These are phyloP conservation scores for Agonopterix arenella DNA, from an alignment of 2,888 invertebrate genomes.

Conservation along the genomic window DNA sequence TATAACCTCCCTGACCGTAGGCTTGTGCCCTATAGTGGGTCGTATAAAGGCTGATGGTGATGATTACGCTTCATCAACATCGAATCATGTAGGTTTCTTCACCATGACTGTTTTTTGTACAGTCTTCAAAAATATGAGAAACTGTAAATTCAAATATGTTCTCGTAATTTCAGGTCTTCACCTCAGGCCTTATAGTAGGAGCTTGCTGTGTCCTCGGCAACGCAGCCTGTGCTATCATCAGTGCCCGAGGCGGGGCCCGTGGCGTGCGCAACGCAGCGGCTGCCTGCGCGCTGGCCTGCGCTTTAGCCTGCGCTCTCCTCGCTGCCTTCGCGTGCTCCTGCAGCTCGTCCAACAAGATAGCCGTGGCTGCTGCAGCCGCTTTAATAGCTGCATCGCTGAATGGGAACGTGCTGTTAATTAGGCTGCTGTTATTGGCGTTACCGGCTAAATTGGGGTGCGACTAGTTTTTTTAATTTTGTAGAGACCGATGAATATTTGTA, in stretches of 20 bases:
- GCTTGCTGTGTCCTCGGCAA: constrained; percentile 62
- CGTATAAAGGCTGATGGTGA: no score
- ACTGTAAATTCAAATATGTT: not conserved
- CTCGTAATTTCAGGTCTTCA: constrained; percentile 44
- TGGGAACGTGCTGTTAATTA: constrained; percentile 60
- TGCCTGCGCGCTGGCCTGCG: constrained; percentile 54
- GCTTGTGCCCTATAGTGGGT: no score
- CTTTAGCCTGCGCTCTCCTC: constrained; percentile 48
- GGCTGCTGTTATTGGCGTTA: constrained; percentile 51
- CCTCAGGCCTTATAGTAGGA: constrained; percentile 61
- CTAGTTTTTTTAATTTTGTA: not conserved
- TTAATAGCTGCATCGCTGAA: constrained; percentile 63
- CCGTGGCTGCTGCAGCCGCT: constrained; percentile 60
- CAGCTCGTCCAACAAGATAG: constrained; percentile 36
- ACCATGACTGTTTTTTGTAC: no score
- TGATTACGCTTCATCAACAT: no score
- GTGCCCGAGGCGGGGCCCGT: constrained; percentile 47
- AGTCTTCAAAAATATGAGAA: no score
- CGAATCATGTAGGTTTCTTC: no score
- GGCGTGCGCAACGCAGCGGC: constrained; percentile 57
- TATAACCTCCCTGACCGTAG: no score
- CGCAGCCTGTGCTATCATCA: constrained; percentile 50
- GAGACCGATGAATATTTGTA: no score
- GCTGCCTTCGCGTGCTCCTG: constrained; percentile 59
- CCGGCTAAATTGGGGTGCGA: constrained; percentile 60